Base-by-base conservation (phyloP, 2,797 vertebrate species). In the Hirundo rustica region DNA sequence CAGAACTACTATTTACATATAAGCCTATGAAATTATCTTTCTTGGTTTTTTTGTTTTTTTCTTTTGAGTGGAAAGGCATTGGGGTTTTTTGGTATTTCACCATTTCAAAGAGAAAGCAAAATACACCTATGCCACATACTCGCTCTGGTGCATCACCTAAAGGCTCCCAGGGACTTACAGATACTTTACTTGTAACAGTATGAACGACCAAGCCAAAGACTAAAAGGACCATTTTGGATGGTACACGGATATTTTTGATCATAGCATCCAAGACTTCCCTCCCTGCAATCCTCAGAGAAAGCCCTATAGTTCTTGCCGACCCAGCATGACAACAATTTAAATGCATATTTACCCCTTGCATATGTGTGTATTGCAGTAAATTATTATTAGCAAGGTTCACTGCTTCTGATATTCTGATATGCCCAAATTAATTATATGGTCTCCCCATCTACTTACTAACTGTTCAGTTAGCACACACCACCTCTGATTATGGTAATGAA, bases 31-130 rank as follows among this genome's bases (percentile, higher is more conserved):
- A 47, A 72, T 68, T 32, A 29, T 20, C 10, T 42, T 82, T 26
- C 6, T 26, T 72, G 5, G 7, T 36, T 21, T 65, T 73, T n/a
- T 13, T 58, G 68, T 36, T 16, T 62, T 70, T 71, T 27, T 27
- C 29, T 65, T 80, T 65, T 58, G 9, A 58, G 14, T 16, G 4
- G 20, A 7, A 64, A 90, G 10, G 8, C 15, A 18, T 30, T 57
- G 6, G 16, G 2, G 0, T 11, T 54, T 67, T 61, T 65, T 30
- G n/a, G 5, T 42, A 84, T 42, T 58, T 75, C 29, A 48, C 23
- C 38, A 60, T 53, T 93, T 78, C 54, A 71, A 67, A 89, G 45
- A 72, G 29, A 90, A 66, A 76, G 34, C 13, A 64, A 70, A 60
- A 85, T 44, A 65, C 1, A 3, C 25, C n/a, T 11, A 44, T 5